Percentiles rank a stretch among this genome's conserved stretches.
phyloP scores from a whole-genome alignment of 2,113 vertebrate species.

The Gambusia affinis region DNA sequence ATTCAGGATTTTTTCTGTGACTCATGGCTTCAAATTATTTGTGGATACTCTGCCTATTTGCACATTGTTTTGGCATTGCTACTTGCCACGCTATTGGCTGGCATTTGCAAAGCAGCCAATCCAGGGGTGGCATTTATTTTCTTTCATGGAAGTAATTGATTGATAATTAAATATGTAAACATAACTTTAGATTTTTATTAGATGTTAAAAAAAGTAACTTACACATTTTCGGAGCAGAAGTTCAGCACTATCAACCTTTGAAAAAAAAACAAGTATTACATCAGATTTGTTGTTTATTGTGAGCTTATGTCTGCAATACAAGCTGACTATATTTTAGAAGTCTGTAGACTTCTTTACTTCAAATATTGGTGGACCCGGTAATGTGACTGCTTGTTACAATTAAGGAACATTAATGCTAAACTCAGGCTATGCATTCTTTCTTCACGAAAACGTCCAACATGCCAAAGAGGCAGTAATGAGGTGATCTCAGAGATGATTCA shows the following conservation, averaged over 20 bases:
- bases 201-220: not conserved
- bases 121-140: too few relatives aligned
- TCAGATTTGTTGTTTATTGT: not conserved
- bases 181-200: not conserved
- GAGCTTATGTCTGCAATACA: not conserved
- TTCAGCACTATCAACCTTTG: not conserved
- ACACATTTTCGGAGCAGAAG: not conserved
- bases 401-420: conserved; percentile 39
- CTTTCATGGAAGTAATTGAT: too few relatives aligned
- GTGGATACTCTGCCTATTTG: too few relatives aligned
- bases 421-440: conserved; percentile 35
- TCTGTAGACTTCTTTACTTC: too few relatives aligned
- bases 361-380: conserved; percentile 1
- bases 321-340: not conserved
- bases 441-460: conserved; percentile 24
- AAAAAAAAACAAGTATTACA: not conserved
- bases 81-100: too few relatives aligned
- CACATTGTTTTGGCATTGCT: too few relatives aligned
- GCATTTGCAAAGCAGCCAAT: too few relatives aligned
- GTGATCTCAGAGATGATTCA: conserved; percentile 65
- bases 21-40: too few relatives aligned
- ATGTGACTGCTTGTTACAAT: conserved; percentile 8
- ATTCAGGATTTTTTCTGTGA: too few relatives aligned
- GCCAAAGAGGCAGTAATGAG: conserved; percentile 46
- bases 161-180: not conserved